Evolutionary conservation across 1,140 invertebrate species (phyloP).

Genomic region (Forficula auricularia): DNA sequence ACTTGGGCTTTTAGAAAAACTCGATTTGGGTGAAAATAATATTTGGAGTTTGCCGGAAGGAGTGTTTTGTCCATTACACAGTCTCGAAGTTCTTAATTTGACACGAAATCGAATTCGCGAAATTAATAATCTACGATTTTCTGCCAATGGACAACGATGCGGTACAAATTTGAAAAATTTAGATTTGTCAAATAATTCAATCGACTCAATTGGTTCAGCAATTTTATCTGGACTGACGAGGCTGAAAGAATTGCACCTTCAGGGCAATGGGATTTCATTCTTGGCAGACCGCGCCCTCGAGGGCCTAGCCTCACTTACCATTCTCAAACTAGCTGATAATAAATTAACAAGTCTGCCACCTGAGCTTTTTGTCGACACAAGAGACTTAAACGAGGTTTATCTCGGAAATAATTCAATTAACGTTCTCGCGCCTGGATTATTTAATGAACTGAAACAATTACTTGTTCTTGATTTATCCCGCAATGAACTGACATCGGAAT

Average conservation of each 20-base stretch:
- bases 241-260: constrained; percentile 42
- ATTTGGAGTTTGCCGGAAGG: constrained; percentile 69
- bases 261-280: constrained; percentile 50
- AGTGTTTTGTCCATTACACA: constrained; percentile 59
- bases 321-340: constrained; percentile 66
- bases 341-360: constrained; percentile 61
- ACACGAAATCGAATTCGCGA: constrained; percentile 65
- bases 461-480: constrained; percentile 64
- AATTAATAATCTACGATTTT: constrained; percentile 54
- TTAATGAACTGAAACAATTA: constrained; percentile 62
- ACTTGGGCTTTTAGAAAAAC: constrained; percentile 48
- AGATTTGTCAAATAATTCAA: constrained; percentile 66
- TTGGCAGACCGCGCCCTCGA: constrained; percentile 66
- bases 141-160: constrained; percentile 39
- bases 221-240: constrained; percentile 51
- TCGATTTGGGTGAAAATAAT: constrained; percentile 77
- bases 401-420: constrained; percentile 73
- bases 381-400: constrained; percentile 64
- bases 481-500: constrained; percentile 71
- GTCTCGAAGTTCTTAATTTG: constrained; percentile 58
- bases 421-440: constrained; percentile 67
- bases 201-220: constrained; percentile 56
- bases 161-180: constrained; percentile 50
- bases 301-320: constrained; percentile 53
- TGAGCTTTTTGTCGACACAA: constrained; percentile 60